Conservation (phyloP, 2,888 invertebrate species). For the Anaspis maculata region DNA sequence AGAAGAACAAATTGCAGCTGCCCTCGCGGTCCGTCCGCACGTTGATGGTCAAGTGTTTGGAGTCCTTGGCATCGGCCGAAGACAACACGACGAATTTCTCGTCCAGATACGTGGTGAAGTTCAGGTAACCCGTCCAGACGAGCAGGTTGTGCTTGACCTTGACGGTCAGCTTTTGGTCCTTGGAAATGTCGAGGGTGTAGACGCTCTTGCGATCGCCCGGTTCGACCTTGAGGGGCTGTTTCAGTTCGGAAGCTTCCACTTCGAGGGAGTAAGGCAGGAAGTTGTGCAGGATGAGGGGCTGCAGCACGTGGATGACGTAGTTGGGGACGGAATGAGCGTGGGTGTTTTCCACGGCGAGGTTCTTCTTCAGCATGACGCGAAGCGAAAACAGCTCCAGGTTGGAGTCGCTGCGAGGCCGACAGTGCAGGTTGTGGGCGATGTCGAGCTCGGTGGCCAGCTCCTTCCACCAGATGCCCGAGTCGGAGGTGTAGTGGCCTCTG, state of each 20-base stretch:
- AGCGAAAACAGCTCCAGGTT: constrained; percentile 58
- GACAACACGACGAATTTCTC: constrained; percentile 42
- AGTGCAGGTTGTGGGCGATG: constrained; percentile 57
- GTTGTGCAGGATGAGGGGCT: constrained; percentile 68
- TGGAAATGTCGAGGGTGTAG: constrained; percentile 56
- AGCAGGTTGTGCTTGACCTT: constrained; percentile 54
- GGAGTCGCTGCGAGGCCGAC: constrained; percentile 54
- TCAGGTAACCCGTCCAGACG: constrained; percentile 64
- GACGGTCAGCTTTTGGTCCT: constrained; percentile 46
- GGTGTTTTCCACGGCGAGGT: constrained; percentile 27
- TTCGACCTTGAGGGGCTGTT: constrained; percentile 52
- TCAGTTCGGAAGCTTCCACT: constrained; percentile 45
- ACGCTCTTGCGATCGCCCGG: constrained; percentile 64
- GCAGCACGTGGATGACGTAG: constrained; percentile 61
- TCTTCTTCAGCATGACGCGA: constrained; percentile 45
- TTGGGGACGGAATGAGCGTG: constrained; percentile 53
- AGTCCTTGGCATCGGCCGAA: constrained; percentile 58
- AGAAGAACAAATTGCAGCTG: constrained; percentile 58
- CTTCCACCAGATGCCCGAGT: constrained; percentile 72
- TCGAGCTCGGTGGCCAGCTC: constrained; percentile 62
- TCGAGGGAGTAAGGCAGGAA: constrained; percentile 66
- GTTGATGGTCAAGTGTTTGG: constrained; percentile 59
- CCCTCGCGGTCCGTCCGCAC: constrained; percentile 56
- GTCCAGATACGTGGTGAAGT: constrained; percentile 56
- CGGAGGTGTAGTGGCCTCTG: constrained; percentile 62